Evolutionary conservation across 2,888 invertebrate genomes (phyloP), one percentile per base, ranked within the genome.

Genomic region (Macrosiphum euphorbiae): DNA sequence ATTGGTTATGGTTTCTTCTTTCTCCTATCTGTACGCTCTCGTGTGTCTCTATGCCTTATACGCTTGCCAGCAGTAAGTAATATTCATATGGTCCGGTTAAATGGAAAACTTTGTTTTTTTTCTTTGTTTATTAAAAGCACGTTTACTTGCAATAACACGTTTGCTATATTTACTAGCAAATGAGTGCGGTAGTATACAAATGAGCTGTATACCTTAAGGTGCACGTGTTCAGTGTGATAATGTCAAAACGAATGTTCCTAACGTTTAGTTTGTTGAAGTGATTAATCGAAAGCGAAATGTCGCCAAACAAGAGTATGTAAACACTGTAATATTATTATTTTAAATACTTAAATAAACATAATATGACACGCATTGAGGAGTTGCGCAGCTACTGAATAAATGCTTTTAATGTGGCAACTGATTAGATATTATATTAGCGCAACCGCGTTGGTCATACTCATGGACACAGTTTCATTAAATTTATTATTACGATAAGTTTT

Each of bases 1-100:
- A 89, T n/a, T 35, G 93, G 93, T 94, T 94, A 61, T 94, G 93
- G 93, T 90, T 92, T 94, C 93, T 94, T 94, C 93, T 94, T 94
- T 94, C 90, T 85, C 90, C 85, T 94, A 28, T 94, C 93, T 94
- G 44, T 90, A 58, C 20, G 93, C 84, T 90, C 84, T 89, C 58
- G 47, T 55, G 55, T 78, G 78, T 3, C 78, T 85, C 35, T 94
- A 61, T 50, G 88, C 50, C 50, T 88, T 28, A 7, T 44, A 61
- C 84, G 93, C 90, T 94, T 94, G 28, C 61, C 61, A 86, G 85
- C 89, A 89, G n/a, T 52, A 92, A 55, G 52, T 88, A 58, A 52
- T 87, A 26, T 52, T 16, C 52, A n/a, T 52, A n/a, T 52, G 92
- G 92, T 52, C 44, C 4, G 41, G 84, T 91, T 85, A 26, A 41